Base-by-base conservation (phyloP, 2,113 vertebrate genomes). In the Colossoma macropomum region DNA sequence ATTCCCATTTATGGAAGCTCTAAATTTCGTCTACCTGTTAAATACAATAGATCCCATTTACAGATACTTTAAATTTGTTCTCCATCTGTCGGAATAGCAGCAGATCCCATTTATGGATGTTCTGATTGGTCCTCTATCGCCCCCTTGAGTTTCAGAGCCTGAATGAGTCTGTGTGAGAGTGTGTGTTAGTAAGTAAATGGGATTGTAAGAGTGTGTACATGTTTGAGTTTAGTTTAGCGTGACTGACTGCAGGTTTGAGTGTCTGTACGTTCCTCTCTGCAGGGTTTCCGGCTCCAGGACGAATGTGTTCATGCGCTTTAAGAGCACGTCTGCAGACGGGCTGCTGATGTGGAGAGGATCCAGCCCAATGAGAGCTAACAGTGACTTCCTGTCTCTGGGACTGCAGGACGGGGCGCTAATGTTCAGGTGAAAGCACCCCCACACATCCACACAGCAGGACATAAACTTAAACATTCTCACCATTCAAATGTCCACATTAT, bases 291-390 rank as follows among this genome's bases (percentile, higher is more conserved):
- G 98, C 41, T 94, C 96, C 71, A 96, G 97, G 87, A 96, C 95
- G 0, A 98, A 95, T 0, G 91, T 96, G 0, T 99, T 99, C 87
- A 95, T 99, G 95, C 95, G 96, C 62, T 99, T 99, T 89, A 98
- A 96, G 91, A 97, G 97, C n/a, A 95, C 94, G 10, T 93, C 95
- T 81, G 95, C 93, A 73, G 96, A 98, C 0, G 98, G 98, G 6
- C 92, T 99, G 84, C 68, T 99, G 89, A 89, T 99, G 65, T 99
- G 98, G 98, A 92, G 96, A 68, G 97, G 98, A 77, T 96, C 96
- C 85, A 97, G 92, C 79, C 95, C 95, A 50, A 92, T 96, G 95
- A 92, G 95, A 86, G 85, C 95, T 62, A 98, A 97, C 90, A 97
- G 96, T 76, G 98, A 99, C 92, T 98, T 96, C 89, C 92, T 99